A percentile compares a stretch with the other conserved stretches of the same genome.
These are phyloP conservation scores for Misgurnus mizolepis DNA, from an alignment of 2,113 vertebrate genomes.

Conservation along the genomic window DNA sequence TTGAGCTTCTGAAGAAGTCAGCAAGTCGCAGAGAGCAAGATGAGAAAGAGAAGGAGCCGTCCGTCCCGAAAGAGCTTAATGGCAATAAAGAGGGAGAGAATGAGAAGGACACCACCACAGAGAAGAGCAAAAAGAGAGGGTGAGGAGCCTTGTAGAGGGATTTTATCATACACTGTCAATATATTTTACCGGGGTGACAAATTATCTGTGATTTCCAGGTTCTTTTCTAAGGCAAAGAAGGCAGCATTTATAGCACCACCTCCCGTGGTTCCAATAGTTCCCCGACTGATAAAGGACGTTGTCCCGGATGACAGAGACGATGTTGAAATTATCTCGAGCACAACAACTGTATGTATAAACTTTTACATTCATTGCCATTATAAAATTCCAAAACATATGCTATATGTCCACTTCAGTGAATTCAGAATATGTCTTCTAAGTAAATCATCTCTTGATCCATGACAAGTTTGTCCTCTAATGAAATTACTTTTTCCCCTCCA, in stretches of 20 bases:
- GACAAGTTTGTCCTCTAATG: not conserved
- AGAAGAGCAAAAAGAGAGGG: slow-evolving; percentile 94
- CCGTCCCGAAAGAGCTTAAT: slow-evolving; percentile 72
- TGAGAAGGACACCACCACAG: slow-evolving; percentile 86
- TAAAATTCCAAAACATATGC: too few species aligned
- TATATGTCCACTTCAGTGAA: too few species aligned
- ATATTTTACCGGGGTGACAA: not conserved
- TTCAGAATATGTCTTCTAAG: too few species aligned
- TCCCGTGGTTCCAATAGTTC: slow-evolving; percentile 80
- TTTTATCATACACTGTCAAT: not conserved
- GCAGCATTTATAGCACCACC: slow-evolving; percentile 81
- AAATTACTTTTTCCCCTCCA: slow-evolving; percentile 54
- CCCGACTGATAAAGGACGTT: slow-evolving; percentile 85
- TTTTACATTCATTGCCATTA: not conserved
- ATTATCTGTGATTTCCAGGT: slow-evolving; percentile 67
- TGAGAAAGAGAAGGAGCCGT: slow-evolving; percentile 81
- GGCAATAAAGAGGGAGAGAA: slow-evolving; percentile 78
- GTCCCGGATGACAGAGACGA: slow-evolving; percentile 89
- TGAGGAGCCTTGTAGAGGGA: slow-evolving; percentile 46
- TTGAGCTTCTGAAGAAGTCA: slow-evolving; percentile 87
- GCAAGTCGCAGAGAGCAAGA: slow-evolving; percentile 84
- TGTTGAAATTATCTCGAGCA: slow-evolving; percentile 87
- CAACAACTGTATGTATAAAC: slow-evolving; percentile 80
- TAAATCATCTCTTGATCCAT: too few species aligned
- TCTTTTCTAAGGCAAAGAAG: slow-evolving; percentile 92